These are phyloP conservation scores for Meriones psammophilus DNA, from an alignment of 2,797 vertebrate genomes.

Conservation along the genomic window DNA sequence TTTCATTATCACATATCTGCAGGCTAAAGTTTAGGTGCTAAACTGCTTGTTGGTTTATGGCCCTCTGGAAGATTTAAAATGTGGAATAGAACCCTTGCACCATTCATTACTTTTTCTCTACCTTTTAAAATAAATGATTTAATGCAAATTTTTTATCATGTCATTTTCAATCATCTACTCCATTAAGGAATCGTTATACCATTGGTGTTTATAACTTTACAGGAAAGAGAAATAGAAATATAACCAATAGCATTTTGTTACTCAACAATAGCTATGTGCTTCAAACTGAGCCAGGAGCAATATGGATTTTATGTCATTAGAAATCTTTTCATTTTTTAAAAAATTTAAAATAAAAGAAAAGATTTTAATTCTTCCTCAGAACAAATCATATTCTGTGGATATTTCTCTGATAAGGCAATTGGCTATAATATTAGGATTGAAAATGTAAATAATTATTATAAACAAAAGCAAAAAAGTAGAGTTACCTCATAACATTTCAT, in stretches of 20 bases:
- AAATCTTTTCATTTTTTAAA: slow-evolving; percentile 85
- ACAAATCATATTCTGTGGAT: slow-evolving; percentile 88
- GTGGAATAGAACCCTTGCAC: slow-evolving; percentile 76
- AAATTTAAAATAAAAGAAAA: slow-evolving; percentile 85
- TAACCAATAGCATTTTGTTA: slow-evolving; percentile 76
- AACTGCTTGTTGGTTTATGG: slow-evolving; percentile 87
- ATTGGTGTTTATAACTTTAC: slow-evolving; percentile 88
- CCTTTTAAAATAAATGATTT: slow-evolving; percentile 92
- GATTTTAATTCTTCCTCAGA: slow-evolving; percentile 84
- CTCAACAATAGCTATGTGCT: slow-evolving; percentile 79
- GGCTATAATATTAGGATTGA: slow-evolving; percentile 87
- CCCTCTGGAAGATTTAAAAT: slow-evolving; percentile 84
- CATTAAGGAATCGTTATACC: slow-evolving; percentile 89
- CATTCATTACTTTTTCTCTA: slow-evolving; percentile 87
- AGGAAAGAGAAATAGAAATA: slow-evolving; percentile 69
- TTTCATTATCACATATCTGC: slow-evolving; percentile 89
- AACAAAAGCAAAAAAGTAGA: slow-evolving; percentile 89
- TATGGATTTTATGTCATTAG: slow-evolving; percentile 87
- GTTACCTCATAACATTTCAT: slow-evolving; percentile 87
- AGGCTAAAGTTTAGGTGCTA: slow-evolving; percentile 86
- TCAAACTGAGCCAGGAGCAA: slow-evolving; percentile 83
- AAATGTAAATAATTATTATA: slow-evolving; percentile 89
- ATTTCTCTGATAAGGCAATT: slow-evolving; percentile 86
- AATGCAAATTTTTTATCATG: slow-evolving; percentile 87
- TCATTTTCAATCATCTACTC: slow-evolving; percentile 88